Percentiles rank a stretch among this genome's conserved stretches.
Conservation (phyloP, 2,113 vertebrate genomes). For the Labeo rohita region DNA sequence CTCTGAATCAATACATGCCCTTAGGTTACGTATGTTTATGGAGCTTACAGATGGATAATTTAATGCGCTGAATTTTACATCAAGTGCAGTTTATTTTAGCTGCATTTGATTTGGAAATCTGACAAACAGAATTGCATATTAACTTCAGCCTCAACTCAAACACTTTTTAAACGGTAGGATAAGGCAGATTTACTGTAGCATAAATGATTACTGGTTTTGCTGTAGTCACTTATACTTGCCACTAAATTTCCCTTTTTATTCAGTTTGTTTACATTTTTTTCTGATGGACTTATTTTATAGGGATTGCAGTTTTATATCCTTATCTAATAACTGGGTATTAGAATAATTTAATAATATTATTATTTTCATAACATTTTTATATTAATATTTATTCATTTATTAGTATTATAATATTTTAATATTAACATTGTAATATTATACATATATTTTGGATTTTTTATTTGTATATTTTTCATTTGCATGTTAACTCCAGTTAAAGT, state of each 20-base stretch:
- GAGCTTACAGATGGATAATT: conserved; percentile 22
- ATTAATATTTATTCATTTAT: no score
- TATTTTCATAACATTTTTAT: no score
- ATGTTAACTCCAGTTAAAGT: no score
- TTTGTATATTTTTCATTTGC: no score
- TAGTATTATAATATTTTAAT: no score
- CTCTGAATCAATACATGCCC: conserved; percentile 60
- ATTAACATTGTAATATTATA: no score
- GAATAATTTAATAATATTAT: no score
- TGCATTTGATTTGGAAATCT: not conserved
- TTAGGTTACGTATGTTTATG: conserved; percentile 57
- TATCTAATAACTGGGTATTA: no score
- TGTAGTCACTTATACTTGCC: not conserved
- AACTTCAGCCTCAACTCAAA: not conserved
- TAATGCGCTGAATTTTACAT: conserved; percentile 27
- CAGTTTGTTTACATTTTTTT: not conserved
- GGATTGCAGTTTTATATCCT: no score
- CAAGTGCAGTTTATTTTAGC: not conserved
- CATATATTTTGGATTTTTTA: no score
- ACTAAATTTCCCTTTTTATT: not conserved
- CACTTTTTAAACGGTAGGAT: not conserved
- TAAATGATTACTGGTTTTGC: not conserved
- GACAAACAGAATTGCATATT: conserved; percentile 17
- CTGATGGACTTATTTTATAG: not conserved
- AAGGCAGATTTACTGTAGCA: not conserved